Base-by-base conservation (phyloP, 2,797 vertebrate genomes). In the Xiphophorus birchmanni region DNA sequence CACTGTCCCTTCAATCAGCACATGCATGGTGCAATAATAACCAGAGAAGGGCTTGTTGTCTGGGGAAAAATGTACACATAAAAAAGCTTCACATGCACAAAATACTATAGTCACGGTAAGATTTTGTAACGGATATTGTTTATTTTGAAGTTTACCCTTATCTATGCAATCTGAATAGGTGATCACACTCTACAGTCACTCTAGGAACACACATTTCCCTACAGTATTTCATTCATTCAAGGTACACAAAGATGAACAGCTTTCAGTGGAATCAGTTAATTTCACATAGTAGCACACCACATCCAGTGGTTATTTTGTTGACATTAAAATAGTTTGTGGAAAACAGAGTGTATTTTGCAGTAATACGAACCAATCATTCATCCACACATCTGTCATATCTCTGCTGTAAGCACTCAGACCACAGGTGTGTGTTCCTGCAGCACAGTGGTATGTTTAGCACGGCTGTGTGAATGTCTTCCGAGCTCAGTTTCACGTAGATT, bases 401-500 rank as follows among this genome's bases (percentile, higher is more conserved):
- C 77, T 69, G 48, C 52, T 73, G 75, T 74, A 82, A 63, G 77
- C 78, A 44, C 73, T 84, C 79, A 50, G 76, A 80, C 80, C 86
- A 86, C 86, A 91, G 82, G 87, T 86, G 87, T 84, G 50, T 88
- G 84, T 90, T 91, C 87, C 79, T 17, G 0, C 79, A 78, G 82
- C 86, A 85, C 83, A 82, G 83, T 86, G 81, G 87, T 72, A 32
- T 86, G 86, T 90, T 91, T 89, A 92, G 80, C 78, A 84, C 63
- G 81, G 48, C 77, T 87, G 78, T 86, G 80, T 54, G 76, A 78
- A 78, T 90, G 81, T 93, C 83, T 85, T 89, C 83, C 74, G 79
- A 85, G 81, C 85, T 84, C 76, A 77, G 67, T 56, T 86, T 94
- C 90, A 84, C 85, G 89, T 92, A 81, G 86, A 82, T 87, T 83